Base-by-base conservation (phyloP, 2,113 vertebrate species). In the Planiliza haematocheilus region DNA sequence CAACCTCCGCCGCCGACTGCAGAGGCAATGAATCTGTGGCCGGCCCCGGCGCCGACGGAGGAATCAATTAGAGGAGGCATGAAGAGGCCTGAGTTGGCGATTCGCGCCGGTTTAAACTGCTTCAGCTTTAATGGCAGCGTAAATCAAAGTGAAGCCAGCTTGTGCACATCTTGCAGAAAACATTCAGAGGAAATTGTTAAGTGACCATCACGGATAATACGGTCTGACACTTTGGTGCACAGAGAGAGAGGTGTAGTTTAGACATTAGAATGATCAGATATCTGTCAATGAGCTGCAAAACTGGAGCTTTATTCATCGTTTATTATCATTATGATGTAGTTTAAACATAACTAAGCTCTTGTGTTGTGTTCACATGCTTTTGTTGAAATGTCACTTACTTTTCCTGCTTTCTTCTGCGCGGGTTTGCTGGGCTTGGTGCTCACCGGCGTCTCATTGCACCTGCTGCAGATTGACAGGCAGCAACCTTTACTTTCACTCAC, bases 71-170 rank as follows among this genome's bases (percentile, higher is more conserved):
- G 17, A 48, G 18, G 64, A 74, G 42, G 74, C 50, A 57, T 0
- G 9, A 68, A 50, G 71, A 85, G 55, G 58, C 89, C 89, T 91
- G 88, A 91, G 74, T 66, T 72, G 34, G 88, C 86, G 2, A 58
- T 71, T 87, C 78, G 52, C 74, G 72, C 64, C 13, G 80, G 39
- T 65, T 36, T 56, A 81, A 83, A 78, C 78, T 74, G 67, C 77
- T 83, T 59, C 5, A 4, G 62, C 41, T 72, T 73, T 67, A 68
- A 74, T 53, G 36, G 56, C 12, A 1, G 21, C 39, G 51, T 81
- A 69, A 77, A 82, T 82, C 58, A 77, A 51, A 52, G 5, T 7
- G 56, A 51, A 70, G n/a, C n/a, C n/a, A n/a, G n/a, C 57, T 17
- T 3, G 11, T 58, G 34, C 55, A 51, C 10, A 6, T 3, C 50